Evolutionary conservation across 2,797 vertebrate species (phyloP).

Genomic region (Acanthiza pusilla): DNA sequence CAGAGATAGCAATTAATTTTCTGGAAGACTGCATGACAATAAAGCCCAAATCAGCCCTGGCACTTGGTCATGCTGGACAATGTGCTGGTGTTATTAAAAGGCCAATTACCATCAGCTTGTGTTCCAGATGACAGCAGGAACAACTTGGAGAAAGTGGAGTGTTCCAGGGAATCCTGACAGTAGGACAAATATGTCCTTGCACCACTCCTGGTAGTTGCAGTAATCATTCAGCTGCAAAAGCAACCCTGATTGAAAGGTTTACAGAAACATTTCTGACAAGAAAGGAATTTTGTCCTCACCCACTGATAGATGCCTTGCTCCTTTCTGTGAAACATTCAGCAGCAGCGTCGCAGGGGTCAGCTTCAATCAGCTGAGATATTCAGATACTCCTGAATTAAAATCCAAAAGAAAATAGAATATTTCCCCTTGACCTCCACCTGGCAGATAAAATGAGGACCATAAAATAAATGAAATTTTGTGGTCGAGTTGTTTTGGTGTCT

Average conservation of each 20-base stretch:
- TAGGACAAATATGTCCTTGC: neutral
- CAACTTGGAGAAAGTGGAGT: neutral
- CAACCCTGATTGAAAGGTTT: neutral
- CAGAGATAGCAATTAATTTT: conserved; percentile 12
- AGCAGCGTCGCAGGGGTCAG: neutral
- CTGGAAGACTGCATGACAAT: neutral
- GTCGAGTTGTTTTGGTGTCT: neutral
- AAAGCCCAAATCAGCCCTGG: neutral
- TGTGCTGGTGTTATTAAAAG: neutral
- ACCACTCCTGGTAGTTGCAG: neutral
- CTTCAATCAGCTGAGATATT: neutral
- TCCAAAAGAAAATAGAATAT: neutral
- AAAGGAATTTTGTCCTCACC: neutral
- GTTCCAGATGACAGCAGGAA: neutral
- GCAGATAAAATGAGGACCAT: neutral
- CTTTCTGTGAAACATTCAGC: neutral
- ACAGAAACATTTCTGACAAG: neutral
- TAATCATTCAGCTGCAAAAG: neutral
- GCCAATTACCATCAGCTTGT: neutral
- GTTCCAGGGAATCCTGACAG: neutral
- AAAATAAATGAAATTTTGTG: neutral
- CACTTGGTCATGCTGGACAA: neutral
- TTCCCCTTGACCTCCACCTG: neutral
- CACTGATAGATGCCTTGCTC: neutral
- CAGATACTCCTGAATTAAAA: conserved; percentile 17